Evolutionary conservation across 2,113 vertebrate species (phyloP), one percentile per base, ranked within the genome.

Genomic region (Equus quagga): DNA sequence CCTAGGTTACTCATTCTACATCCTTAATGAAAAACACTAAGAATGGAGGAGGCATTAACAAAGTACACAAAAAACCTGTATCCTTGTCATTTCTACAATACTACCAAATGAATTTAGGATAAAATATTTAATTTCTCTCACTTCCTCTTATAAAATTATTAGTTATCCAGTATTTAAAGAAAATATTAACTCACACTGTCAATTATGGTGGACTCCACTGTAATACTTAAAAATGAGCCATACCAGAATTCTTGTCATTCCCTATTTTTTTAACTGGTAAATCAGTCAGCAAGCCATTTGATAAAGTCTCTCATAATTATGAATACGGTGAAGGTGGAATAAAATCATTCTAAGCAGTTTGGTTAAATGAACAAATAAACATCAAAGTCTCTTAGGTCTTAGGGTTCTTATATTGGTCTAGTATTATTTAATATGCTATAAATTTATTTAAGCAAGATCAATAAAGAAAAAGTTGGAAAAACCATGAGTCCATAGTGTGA

Each of bases 41-140:
- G 33, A 41, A 79, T 10, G 8, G 4, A 73, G 18, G 36, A 95
- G 15, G 21, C 13, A 80, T 28, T 60, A 67, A 58, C 12, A 54
- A 88, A 96, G 41, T 21, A 88, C 21, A 80, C 54, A 87, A 87
- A 91, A 91, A 94, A 46, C 33, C 7, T 23, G 0, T 54, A 64
- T 5, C 36, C 13, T 95, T n/a, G 67, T 24, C 28, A 78, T 83
- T 24, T n/a, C 28, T 93, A 14, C 3, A 79, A n/a, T 79, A 75
- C 23, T 24, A 83, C 49, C 13, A 69, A 56, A 81, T 44, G 8
- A 91, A 96, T 51, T 78, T 73, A 84, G 5, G 15, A 73, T 72
- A 89, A 85, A 88, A 69, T 46, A 44, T 54, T 94, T 88, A 89
- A 26, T 64, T 96, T 87, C 54, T 82, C 33, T 69, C 13, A 65